Evolutionary conservation across 2,797 vertebrate species (phyloP), one percentile per base, ranked within the genome.

Genomic region (Chelon auratus): DNA sequence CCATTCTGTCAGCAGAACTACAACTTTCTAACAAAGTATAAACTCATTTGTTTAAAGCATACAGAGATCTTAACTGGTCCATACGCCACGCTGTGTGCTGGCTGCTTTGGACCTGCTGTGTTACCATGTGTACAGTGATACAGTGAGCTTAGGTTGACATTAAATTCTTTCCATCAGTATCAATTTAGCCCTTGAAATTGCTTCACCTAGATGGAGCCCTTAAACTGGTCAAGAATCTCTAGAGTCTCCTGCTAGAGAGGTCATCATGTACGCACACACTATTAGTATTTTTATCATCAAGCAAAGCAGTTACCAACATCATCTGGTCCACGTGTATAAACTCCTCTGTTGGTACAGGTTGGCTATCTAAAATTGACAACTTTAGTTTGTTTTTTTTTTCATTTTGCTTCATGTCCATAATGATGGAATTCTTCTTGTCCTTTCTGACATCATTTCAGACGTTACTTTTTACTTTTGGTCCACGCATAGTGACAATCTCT

Each of bases 131-230:
- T 40, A 75, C 60, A 59, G 22, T 9, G 65, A 10, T 62, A 15
- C 51, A 7, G 0, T 39, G 26, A 59, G 51, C 30, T 83, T 57
- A 43, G 26, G 50, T 62, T 60, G 7, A 71, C 63, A 59, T 51
- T 4, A 71, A 62, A 63, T 14, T 20, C 63, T 43, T 69, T 74
- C 51, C 62, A 61, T 59, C 64, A 57, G 53, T 55, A 48, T 42
- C 55, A 51, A 54, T 55, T 78, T 87, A 87, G 87, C 87, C 90
- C 87, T 87, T 89, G 37, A 69, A 61, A 69, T 17, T 15, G 62
- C 63, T 83, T 63, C 9, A 54, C 45, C 14, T 58, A 53, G 33
- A 33, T 62, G 61, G 36, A 85, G 72, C 62, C 68, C 71, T 78
- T 48, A 24, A 30, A 76, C 53, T 24, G 75, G 48, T 72, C n/a